Percentiles rank a stretch among this genome's conserved stretches.
phyloP scores from a whole-genome alignment of 2,888 invertebrate species.

The Calliopum simillimum region DNA sequence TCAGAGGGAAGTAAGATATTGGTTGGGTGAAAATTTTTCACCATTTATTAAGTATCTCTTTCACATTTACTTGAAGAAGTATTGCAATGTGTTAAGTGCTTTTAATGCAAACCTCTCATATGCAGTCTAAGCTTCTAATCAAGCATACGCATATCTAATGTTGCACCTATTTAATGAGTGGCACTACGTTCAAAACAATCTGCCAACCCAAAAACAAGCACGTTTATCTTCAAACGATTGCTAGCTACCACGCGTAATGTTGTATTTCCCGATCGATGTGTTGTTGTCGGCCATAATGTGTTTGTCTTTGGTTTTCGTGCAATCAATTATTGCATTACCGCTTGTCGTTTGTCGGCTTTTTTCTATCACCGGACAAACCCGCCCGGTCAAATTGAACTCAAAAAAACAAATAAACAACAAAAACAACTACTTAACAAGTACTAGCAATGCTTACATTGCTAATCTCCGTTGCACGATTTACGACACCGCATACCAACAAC shows the following conservation, averaged over 20 bases:
- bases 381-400: not conserved
- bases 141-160: too few relatives aligned
- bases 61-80: too few relatives aligned
- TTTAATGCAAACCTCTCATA: too few relatives aligned
- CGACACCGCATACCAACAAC: conserved; percentile 8
- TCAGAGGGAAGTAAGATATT: too few relatives aligned
- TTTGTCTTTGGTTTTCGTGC: conserved; percentile 9
- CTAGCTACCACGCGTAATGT: not conserved
- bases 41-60: too few relatives aligned
- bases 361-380: not conserved
- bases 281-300: conserved; percentile 1
- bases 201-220: not conserved
- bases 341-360: conserved; percentile 12
- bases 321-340: not conserved
- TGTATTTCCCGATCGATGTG: not conserved
- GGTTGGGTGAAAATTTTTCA: too few relatives aligned
- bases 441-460: conserved; percentile 6
- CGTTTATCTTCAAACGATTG: not conserved
- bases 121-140: too few relatives aligned
- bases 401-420: not conserved
- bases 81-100: too few relatives aligned
- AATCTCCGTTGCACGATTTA: conserved; percentile 27
- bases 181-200: too few relatives aligned
- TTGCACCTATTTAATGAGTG: too few relatives aligned
- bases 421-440: conserved; percentile 3